Conservation (phyloP, 2,888 invertebrate genomes). For the Leptinotarsa rubiginosa region DNA sequence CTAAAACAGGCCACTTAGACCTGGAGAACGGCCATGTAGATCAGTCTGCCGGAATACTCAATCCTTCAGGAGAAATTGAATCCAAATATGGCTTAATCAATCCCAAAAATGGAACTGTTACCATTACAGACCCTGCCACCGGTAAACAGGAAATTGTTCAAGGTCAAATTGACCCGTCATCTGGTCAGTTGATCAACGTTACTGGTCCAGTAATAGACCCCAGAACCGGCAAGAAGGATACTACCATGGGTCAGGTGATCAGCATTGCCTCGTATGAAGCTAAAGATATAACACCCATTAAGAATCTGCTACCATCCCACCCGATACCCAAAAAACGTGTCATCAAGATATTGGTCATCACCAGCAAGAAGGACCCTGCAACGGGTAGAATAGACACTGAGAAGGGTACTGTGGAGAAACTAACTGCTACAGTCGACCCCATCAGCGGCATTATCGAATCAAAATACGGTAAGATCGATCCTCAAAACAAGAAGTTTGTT, state of each 20-base stretch:
- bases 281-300: constrained; percentile 71
- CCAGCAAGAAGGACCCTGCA: constrained; percentile 65
- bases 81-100: constrained; percentile 80
- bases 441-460: constrained; percentile 79
- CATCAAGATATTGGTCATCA: constrained; percentile 65
- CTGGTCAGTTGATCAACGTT: constrained; percentile 76
- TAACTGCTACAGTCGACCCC: constrained; percentile 73
- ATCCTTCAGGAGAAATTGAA: constrained; percentile 77
- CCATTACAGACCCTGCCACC: constrained; percentile 73
- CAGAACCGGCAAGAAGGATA: constrained; percentile 75
- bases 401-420: constrained; percentile 74
- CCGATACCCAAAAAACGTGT: constrained; percentile 65
- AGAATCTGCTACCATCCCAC: constrained; percentile 62
- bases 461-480: constrained; percentile 80
- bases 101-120: constrained; percentile 73
- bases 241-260: constrained; percentile 72
- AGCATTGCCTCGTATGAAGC: constrained; percentile 61
- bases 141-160: constrained; percentile 75
- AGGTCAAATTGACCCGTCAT: constrained; percentile 73
- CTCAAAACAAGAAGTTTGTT: constrained; percentile 71
- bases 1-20: constrained; percentile 74
- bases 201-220: constrained; percentile 76
- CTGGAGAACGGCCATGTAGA: constrained; percentile 75
- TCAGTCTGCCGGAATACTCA: constrained; percentile 77
- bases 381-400: constrained; percentile 72